A percentile compares a stretch with the other conserved stretches of the same genome.
These are phyloP conservation scores for Luperina nickerlii DNA, from an alignment of 2,888 invertebrate genomes.

Conservation along the genomic window DNA sequence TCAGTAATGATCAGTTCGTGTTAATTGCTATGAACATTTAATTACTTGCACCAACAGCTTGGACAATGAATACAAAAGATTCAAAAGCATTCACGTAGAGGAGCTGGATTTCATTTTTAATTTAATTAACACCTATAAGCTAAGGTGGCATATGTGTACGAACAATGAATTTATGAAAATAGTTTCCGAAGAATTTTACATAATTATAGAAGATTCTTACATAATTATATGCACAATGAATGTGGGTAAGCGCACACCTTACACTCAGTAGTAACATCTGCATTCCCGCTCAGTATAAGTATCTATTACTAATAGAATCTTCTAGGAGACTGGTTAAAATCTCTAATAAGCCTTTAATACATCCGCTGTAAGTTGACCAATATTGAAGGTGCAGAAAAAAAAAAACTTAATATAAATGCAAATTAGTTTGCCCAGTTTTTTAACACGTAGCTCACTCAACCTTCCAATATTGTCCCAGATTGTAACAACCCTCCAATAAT, in stretches of 20 bases:
- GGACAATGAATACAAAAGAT: conserved; percentile 54
- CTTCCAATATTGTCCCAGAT: conserved; percentile 48
- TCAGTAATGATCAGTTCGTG: conserved; percentile 9
- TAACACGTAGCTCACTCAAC: conserved; percentile 9
- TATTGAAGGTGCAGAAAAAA: conserved; percentile 24
- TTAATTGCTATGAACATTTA: conserved; percentile 47
- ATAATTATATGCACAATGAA: neutral
- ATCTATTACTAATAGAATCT: neutral
- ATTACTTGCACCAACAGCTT: conserved; percentile 39
- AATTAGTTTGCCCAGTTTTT: conserved; percentile 37
- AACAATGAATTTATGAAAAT: conserved; percentile 17
- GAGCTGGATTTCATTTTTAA: conserved; percentile 74
- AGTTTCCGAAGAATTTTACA: neutral
- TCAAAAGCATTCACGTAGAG: conserved; percentile 41
- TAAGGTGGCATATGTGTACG: conserved; percentile 59
- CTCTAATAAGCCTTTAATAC: neutral
- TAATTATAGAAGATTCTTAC: neutral
- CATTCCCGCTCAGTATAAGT: neutral
- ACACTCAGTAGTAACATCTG: neutral
- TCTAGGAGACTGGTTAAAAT: neutral
- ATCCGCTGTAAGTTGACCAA: neutral
- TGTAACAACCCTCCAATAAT: conserved; percentile 61
- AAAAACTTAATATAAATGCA: conserved; percentile 44
- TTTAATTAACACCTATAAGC: conserved; percentile 78
- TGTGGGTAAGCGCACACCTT: neutral